Evolutionary conservation across 2,888 invertebrate genomes (phyloP).

Genomic region (Nysson spinosus): DNA sequence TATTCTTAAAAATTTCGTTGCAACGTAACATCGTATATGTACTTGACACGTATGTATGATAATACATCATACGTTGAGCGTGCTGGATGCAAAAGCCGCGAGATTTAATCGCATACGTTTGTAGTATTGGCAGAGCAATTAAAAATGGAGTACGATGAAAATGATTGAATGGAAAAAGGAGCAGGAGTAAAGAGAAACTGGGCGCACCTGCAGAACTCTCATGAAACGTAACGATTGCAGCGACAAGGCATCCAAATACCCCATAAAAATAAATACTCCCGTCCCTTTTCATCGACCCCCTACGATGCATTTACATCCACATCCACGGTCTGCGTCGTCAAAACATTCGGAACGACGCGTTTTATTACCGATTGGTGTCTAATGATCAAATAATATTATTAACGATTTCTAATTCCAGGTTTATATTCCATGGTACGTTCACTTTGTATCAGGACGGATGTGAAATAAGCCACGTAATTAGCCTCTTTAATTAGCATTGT

Average conservation of each 20-base stretch:
- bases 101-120: too few relatives aligned
- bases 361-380: constrained; percentile 40
- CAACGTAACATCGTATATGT: too few relatives aligned
- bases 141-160: constrained; percentile 26
- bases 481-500: too few relatives aligned
- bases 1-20: too few relatives aligned
- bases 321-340: constrained; percentile 44
- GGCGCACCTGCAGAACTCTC: constrained; percentile 43
- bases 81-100: too few relatives aligned
- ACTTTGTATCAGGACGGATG: too few relatives aligned
- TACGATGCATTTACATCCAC: constrained; percentile 50
- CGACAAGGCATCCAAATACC: constrained; percentile 50
- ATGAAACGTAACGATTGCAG: constrained; percentile 39
- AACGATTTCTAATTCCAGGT: too few relatives aligned
- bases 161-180: constrained; percentile 23
- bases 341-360: constrained; percentile 24
- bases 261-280: constrained; percentile 49
- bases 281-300: constrained; percentile 49
- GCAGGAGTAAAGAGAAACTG: constrained; percentile 1
- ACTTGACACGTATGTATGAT: too few relatives aligned
- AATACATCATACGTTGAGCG: too few relatives aligned
- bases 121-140: too few relatives aligned
- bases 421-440: too few relatives aligned
- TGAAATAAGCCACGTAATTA: too few relatives aligned
- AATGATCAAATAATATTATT: constrained; percentile 31